Conservation (phyloP, 2,888 invertebrate genomes). For the Lasioglossum zephyrum region DNA sequence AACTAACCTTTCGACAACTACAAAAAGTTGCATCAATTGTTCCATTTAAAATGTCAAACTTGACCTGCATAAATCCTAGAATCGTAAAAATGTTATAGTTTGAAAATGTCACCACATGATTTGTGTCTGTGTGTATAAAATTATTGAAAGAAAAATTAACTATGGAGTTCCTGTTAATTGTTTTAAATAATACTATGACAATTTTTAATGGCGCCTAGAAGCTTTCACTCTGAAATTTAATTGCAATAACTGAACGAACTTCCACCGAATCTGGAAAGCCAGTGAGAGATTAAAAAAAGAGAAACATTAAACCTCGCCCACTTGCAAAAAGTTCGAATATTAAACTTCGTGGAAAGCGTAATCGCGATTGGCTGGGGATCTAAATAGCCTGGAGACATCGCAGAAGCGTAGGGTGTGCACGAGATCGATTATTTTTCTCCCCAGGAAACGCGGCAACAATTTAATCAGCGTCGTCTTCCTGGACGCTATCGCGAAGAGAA, state of each 20-base stretch:
- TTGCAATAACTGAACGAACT: neutral
- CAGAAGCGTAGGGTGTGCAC: neutral
- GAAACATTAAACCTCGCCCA: neutral
- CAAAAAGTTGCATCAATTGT: neutral
- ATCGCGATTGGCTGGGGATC: neutral
- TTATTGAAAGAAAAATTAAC: neutral
- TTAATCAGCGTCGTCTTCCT: slow-evolving; percentile 16
- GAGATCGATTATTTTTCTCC: slow-evolving; percentile 8
- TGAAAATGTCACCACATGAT: too few relatives aligned
- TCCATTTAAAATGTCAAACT: neutral
- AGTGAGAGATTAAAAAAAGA: neutral
- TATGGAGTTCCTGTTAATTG: neutral
- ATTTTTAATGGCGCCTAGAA: neutral
- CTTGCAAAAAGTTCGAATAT: neutral
- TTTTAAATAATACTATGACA: neutral
- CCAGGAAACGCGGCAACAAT: slow-evolving; percentile 19
- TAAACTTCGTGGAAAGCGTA: neutral
- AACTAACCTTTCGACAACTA: neutral
- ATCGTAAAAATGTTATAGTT: too few relatives aligned
- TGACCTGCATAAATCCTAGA: neutral
- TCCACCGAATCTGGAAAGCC: neutral
- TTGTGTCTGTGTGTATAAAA: neutral
- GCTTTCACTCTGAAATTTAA: neutral
- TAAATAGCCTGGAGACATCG: neutral
- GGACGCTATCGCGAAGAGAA: neutral